phyloP scores from a whole-genome alignment of 2,888 invertebrate genomes.

The Caenorhabditis sulstoni region DNA sequence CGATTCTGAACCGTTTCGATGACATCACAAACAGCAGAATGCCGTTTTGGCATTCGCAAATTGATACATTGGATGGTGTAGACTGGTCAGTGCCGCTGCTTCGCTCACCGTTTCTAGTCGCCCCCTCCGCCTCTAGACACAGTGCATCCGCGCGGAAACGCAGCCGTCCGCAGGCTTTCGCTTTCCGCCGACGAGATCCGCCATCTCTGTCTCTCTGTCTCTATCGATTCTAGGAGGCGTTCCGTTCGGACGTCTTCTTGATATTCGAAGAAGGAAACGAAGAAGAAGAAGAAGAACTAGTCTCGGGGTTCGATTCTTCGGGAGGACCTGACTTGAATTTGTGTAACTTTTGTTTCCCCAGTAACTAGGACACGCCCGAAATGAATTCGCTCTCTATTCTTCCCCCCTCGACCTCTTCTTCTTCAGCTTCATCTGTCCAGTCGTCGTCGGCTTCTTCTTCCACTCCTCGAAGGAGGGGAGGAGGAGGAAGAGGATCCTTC shows the following conservation, averaged over 20 bases:
- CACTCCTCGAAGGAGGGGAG: too few relatives aligned
- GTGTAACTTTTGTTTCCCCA: slow-evolving; percentile 42
- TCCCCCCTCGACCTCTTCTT: slow-evolving; percentile 2
- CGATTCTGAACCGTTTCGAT: neutral
- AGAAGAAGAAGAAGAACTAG: too few relatives aligned
- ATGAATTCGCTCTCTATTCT: slow-evolving; percentile 1
- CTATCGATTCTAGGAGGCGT: slow-evolving; percentile 33
- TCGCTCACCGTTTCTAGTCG: slow-evolving; percentile 25
- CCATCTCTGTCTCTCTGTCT: slow-evolving; percentile 4
- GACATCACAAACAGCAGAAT: slow-evolving; percentile 30
- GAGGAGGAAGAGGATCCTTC: too few relatives aligned
- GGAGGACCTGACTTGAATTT: slow-evolving; percentile 30
- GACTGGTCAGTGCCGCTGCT: neutral
- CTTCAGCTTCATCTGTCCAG: too few relatives aligned
- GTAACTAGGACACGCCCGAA: slow-evolving; percentile 32
- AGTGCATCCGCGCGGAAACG: slow-evolving; percentile 51
- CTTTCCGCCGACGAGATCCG: slow-evolving; percentile 41
- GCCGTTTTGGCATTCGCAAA: slow-evolving; percentile 38
- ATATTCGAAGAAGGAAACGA: too few relatives aligned
- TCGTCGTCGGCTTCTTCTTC: neutral
- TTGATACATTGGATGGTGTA: slow-evolving; percentile 35
- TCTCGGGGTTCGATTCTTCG: neutral
- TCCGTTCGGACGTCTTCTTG: slow-evolving; percentile 28
- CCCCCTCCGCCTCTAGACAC: too few relatives aligned
- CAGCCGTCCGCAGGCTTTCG: slow-evolving; percentile 37